Evolutionary conservation across 2,888 invertebrate genomes (phyloP).

Genomic region (Agriopis marginaria): DNA sequence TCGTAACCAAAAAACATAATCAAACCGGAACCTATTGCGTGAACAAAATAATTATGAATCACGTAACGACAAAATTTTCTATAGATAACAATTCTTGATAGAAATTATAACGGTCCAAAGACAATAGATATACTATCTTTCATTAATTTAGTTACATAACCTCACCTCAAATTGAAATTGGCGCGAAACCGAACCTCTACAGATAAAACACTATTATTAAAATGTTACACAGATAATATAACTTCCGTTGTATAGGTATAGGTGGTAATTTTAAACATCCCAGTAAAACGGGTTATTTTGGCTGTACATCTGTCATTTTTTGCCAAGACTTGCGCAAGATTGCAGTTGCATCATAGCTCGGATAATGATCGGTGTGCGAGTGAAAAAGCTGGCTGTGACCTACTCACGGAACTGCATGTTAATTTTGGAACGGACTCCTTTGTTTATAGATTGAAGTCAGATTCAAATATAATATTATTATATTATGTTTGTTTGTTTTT

Average conservation of each 20-base stretch:
- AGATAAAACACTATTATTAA: slow-evolving; percentile 11
- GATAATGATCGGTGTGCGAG: slow-evolving; percentile 63
- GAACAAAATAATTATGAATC: slow-evolving; percentile 68
- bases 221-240: slow-evolving; percentile 13
- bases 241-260: slow-evolving; percentile 24
- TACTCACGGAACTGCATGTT: slow-evolving; percentile 59
- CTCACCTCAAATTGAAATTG: slow-evolving; percentile 17
- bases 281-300: slow-evolving; percentile 48
- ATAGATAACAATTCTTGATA: slow-evolving; percentile 35
- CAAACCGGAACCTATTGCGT: slow-evolving; percentile 66
- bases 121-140: slow-evolving; percentile 36
- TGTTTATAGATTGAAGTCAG: slow-evolving; percentile 44
- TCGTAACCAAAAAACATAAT: slow-evolving; percentile 56
- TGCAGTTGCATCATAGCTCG: slow-evolving; percentile 70
- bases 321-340: slow-evolving; percentile 70
- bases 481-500: not conserved
- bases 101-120: slow-evolving; percentile 33
- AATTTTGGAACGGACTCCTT: slow-evolving; percentile 60
- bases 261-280: slow-evolving; percentile 40
- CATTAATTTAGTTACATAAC: slow-evolving; percentile 24
- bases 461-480: slow-evolving; percentile 16
- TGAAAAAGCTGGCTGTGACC: slow-evolving; percentile 61
- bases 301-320: slow-evolving; percentile 59
- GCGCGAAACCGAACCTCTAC: slow-evolving; percentile 3
- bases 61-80: slow-evolving; percentile 55